These are phyloP conservation scores for Acropternis orthonyx DNA, from an alignment of 2,797 vertebrate species.

Conservation along the genomic window DNA sequence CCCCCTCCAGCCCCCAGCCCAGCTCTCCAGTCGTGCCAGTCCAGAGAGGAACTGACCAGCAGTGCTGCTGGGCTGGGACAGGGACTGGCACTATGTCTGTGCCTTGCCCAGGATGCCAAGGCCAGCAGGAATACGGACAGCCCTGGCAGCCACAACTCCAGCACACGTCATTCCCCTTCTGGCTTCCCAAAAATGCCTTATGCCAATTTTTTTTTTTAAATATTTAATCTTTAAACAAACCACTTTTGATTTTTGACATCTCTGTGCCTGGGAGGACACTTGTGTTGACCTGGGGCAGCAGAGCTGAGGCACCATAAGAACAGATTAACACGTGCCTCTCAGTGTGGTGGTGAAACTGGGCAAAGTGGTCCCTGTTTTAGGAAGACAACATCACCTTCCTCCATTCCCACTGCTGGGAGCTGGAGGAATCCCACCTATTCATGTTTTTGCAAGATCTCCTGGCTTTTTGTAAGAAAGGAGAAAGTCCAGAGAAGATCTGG, in stretches of 20 bases:
- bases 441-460: neutral
- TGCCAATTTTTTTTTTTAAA: neutral
- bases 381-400: neutral
- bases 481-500: neutral
- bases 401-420: neutral
- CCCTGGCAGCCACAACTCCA: neutral
- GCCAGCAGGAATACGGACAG: neutral
- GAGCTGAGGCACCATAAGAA: neutral
- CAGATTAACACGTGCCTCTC: rapidly evolving
- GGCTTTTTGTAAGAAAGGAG: neutral
- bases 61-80: neutral
- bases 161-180: neutral
- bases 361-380: neutral
- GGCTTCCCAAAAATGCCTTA: neutral
- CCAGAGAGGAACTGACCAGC: neutral
- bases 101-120: neutral
- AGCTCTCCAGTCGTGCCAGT: rapidly evolving
- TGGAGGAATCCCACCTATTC: neutral
- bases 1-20: neutral
- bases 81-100: rapidly evolving
- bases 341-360: rapidly evolving
- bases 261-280: neutral
- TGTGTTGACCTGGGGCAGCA: neutral
- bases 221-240: neutral
- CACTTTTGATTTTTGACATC: neutral